Percentiles rank a stretch among this genome's conserved stretches.
These are phyloP conservation scores for Calameuta idolon DNA, from an alignment of 2,888 invertebrate genomes.

Conservation along the genomic window DNA sequence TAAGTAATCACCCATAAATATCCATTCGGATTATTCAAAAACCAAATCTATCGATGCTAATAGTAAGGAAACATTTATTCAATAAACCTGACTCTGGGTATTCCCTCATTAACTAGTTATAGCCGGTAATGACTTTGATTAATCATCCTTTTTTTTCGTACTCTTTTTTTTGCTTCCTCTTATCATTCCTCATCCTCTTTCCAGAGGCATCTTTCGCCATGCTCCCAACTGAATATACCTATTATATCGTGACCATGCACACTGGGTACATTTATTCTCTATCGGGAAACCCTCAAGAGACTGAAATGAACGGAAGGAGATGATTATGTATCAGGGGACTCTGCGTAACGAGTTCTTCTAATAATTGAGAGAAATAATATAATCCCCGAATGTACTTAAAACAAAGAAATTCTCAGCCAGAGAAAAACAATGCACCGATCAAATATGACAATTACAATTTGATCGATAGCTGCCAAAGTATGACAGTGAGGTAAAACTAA, in stretches of 20 bases:
- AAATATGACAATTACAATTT: neutral
- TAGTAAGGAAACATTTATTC: neutral
- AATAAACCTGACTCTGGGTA: neutral
- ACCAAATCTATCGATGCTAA: neutral
- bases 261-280: neutral
- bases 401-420: neutral
- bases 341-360: neutral
- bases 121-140: neutral
- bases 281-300: neutral
- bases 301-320: neutral
- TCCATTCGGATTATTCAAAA: neutral
- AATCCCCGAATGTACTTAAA: neutral
- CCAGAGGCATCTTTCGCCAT: neutral
- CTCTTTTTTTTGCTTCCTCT: neutral
- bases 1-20: neutral
- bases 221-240: neutral
- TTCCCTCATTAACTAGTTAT: neutral
- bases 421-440: neutral
- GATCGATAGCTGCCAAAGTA: neutral
- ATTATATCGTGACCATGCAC: neutral
- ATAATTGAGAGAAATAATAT: neutral
- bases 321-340: neutral
- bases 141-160: neutral
- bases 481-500: neutral
- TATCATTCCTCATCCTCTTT: neutral